Evolutionary conservation across 2,113 vertebrate genomes (phyloP).

Genomic region (Laterallus jamaicensis): DNA sequence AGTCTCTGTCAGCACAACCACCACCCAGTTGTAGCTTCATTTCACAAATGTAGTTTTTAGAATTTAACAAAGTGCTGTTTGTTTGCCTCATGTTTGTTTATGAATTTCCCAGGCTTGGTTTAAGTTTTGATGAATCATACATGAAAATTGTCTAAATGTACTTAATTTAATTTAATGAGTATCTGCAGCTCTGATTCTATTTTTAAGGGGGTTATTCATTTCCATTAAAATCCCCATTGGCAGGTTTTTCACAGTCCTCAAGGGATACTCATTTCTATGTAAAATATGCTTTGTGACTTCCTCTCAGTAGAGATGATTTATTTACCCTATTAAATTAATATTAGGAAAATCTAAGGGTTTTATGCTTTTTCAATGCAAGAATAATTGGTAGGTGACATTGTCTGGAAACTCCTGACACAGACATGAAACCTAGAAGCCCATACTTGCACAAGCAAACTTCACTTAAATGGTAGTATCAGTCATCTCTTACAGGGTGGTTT

Average conservation of each 20-base stretch:
- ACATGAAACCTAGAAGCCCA: neutral
- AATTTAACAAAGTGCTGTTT: neutral
- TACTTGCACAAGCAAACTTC: neutral
- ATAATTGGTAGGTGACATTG: neutral
- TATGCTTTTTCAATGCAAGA: neutral
- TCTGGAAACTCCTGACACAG: neutral
- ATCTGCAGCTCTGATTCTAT: neutral
- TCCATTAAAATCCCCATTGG: neutral
- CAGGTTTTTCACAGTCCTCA: neutral
- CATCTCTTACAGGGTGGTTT: neutral
- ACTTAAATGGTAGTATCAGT: neutral
- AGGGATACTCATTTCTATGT: slow-evolving; percentile 2
- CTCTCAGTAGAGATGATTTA: neutral
- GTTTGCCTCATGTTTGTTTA: neutral
- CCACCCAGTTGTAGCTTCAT: neutral
- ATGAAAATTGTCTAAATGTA: neutral
- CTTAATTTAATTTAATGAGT: neutral
- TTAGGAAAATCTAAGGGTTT: neutral
- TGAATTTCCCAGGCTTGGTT: neutral
- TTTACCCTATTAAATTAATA: neutral
- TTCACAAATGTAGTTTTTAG: neutral
- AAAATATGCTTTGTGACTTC: neutral
- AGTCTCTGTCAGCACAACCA: neutral
- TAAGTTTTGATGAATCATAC: neutral
- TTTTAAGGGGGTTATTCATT: slow-evolving; percentile 14